phyloP scores from a whole-genome alignment of 2,797 vertebrate genomes.

The Acanthiza pusilla region DNA sequence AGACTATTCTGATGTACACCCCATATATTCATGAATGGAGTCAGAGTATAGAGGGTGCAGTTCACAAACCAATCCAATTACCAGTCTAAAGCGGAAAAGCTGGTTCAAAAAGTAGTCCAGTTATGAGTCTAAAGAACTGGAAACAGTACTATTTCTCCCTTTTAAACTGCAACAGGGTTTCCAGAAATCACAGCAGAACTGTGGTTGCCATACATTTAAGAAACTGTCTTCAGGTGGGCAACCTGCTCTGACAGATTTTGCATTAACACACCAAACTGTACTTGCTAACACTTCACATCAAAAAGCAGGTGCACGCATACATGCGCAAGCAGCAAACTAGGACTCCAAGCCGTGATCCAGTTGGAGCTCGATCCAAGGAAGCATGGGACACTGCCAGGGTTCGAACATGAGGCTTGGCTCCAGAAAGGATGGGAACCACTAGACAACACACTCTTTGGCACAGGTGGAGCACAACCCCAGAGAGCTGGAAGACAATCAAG shows the following conservation, averaged over 20 bases:
- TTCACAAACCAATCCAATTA: neutral
- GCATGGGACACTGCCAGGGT: constrained; percentile 56
- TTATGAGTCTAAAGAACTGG: neutral
- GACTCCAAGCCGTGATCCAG: constrained; percentile 40
- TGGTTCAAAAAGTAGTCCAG: neutral
- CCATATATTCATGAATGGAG: neutral
- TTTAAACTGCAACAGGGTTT: neutral
- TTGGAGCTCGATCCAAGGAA: constrained; percentile 36
- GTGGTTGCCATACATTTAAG: neutral
- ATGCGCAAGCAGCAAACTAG: neutral
- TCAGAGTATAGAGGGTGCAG: neutral
- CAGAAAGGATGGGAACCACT: constrained; percentile 58
- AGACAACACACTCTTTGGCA: constrained; percentile 65
- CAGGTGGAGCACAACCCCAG: constrained; percentile 57
- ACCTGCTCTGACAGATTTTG: constrained; percentile 64
- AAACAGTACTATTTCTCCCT: neutral
- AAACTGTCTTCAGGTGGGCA: constrained; percentile 59
- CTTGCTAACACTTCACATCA: constrained; percentile 54
- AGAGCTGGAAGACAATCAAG: constrained; percentile 55
- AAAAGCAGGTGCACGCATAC: constrained; percentile 42
- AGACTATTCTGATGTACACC: neutral
- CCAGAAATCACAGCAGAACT: constrained; percentile 34
- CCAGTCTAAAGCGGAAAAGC: neutral
- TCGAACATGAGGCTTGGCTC: constrained; percentile 62
- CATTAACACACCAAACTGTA: constrained; percentile 30